Conservation (phyloP, 1,140 invertebrate genomes). For the Zaprionus tsacasi region DNA sequence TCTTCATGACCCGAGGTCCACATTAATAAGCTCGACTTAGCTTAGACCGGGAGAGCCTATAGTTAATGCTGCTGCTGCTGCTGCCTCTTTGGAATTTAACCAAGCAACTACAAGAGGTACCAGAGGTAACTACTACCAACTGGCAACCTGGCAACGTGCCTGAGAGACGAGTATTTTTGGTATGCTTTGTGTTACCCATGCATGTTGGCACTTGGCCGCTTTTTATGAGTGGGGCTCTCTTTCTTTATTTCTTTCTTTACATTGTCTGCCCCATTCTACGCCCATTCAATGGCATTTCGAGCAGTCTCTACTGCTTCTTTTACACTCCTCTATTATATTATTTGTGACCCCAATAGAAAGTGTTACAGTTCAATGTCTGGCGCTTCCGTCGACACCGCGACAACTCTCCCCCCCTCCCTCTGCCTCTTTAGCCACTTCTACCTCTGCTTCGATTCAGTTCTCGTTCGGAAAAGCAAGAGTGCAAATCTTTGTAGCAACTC, state of each 20-base stretch:
- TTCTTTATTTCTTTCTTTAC: conserved; percentile 24
- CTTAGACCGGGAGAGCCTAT: conserved; percentile 18
- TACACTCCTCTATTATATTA: conserved; percentile 42
- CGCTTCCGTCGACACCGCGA: conserved; percentile 50
- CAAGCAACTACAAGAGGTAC: conserved; percentile 19
- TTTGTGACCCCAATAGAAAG: conserved; percentile 73
- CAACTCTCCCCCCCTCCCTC: not conserved
- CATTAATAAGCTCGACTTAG: conserved; percentile 70
- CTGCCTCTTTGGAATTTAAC: conserved; percentile 39
- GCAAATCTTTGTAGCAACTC: conserved; percentile 43
- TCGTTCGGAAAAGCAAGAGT: conserved; percentile 64
- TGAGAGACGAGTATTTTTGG: conserved; percentile 53
- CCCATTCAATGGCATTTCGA: conserved; percentile 75
- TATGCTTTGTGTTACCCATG: conserved; percentile 65
- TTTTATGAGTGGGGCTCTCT: conserved; percentile 43
- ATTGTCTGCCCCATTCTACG: conserved; percentile 39
- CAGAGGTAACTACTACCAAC: not conserved
- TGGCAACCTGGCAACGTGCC: conserved; percentile 51
- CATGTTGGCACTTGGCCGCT: conserved; percentile 73
- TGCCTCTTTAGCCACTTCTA: not conserved
- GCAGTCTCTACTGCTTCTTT: conserved; percentile 39
- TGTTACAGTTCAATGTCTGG: conserved; percentile 81
- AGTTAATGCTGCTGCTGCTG: conserved; percentile 19
- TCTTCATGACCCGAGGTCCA: conserved; percentile 34
- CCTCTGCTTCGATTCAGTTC: not conserved